Base-by-base conservation (phyloP, 2,888 invertebrate genomes). In the Thecocarcelia acutangulata region DNA sequence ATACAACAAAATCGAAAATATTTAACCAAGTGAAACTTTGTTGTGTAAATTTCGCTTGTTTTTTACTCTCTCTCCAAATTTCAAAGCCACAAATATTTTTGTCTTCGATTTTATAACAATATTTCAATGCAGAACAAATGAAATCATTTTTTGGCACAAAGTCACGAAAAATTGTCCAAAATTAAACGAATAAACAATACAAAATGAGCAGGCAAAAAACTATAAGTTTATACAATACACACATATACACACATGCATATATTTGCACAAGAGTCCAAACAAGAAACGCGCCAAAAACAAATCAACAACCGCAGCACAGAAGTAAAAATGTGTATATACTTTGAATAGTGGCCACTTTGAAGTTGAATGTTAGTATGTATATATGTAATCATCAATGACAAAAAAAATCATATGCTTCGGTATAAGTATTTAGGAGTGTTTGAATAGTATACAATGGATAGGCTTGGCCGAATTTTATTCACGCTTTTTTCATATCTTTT, bases 111-210 rank as follows among this genome's bases (percentile, higher is more conserved):
- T 68, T 68, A 58, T 59, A 46, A 59, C 64, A 73, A 54, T 63
- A 64, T 69, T 74, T 74, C n/a, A 56, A 74, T 63, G 69, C 69
- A 80, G 80, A 80, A 75, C 69, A 75, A 69, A 80, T 64, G 63
- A 74, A 74, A 74, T 74, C 40, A 74, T 70, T 75, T 33, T 76
- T 59, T 76, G 80, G 63, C 81, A 66, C 52, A 76, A 73, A 81
- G 76, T 81, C 81, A 81, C 81, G 81, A 81, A 76, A 70, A 40
- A 54, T 77, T 73, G 64, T 75, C 52, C 40, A 64, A 75, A 70
- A 61, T 59, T 12, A 70, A 58, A 58, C 1, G 54, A 69, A 76
- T 44, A 69, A 61, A 61, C 66, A 75, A 75, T 50, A 66, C 33
- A 42, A 66, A 17, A 33, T 50, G 63, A 15, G n/a, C 11, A 48